phyloP scores from a whole-genome alignment of 2,888 invertebrate genomes.

The Muschampia plurimacula region DNA sequence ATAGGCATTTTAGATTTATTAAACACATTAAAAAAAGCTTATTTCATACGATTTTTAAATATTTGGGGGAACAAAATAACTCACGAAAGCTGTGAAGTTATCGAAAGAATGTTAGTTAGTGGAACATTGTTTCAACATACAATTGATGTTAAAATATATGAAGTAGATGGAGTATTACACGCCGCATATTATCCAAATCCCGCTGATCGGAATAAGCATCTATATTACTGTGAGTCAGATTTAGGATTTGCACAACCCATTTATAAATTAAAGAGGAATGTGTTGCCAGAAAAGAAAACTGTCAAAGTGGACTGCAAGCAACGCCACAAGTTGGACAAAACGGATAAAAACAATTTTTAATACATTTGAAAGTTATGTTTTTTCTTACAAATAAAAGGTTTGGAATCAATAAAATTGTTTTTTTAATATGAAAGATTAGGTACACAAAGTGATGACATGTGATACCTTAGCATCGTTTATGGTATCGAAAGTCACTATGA shows the following conservation, averaged over 20 bases:
- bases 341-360: conserved; percentile 57
- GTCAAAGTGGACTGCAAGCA: conserved; percentile 71
- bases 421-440: neutral
- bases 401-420: neutral
- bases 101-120: conserved; percentile 70
- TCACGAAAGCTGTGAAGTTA: conserved; percentile 70
- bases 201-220: conserved; percentile 78
- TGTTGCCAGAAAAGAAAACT: conserved; percentile 53
- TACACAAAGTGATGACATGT: no score
- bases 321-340: conserved; percentile 67
- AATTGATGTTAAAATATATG: conserved; percentile 69
- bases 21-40: conserved; percentile 84
- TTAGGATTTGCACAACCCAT: conserved; percentile 72
- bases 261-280: conserved; percentile 69
- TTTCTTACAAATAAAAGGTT: neutral
- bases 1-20: conserved; percentile 81
- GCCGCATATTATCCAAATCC: conserved; percentile 76
- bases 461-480: no score
- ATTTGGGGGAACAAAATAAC: conserved; percentile 75
- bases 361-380: neutral
- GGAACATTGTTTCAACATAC: conserved; percentile 69
- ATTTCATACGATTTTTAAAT: conserved; percentile 68
- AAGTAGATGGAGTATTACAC: conserved; percentile 62
- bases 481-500: no score
- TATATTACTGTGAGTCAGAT: conserved; percentile 83